Evolutionary conservation across 2,888 invertebrate species (phyloP).

Genomic region (Dorcus hopei): DNA sequence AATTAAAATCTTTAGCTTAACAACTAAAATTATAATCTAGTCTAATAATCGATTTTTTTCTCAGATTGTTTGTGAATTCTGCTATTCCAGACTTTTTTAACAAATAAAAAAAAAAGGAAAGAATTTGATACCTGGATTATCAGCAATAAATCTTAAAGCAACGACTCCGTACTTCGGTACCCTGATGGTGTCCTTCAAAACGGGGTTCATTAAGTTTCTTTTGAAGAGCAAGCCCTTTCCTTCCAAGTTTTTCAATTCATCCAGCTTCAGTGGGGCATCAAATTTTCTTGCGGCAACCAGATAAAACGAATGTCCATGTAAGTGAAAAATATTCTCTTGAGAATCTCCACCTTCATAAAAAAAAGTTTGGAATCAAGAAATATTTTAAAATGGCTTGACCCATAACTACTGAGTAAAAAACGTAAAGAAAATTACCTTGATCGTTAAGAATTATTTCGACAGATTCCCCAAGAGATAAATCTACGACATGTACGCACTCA

Average conservation of each 20-base stretch:
- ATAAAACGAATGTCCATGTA: constrained; percentile 73
- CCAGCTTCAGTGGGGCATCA: constrained; percentile 52
- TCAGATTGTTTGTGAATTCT: too few relatives aligned
- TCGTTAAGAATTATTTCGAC: constrained; percentile 74
- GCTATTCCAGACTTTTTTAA: too few relatives aligned
- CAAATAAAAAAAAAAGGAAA: too few relatives aligned
- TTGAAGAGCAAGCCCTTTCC: constrained; percentile 54
- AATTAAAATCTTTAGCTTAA: too few relatives aligned
- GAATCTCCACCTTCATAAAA: constrained; percentile 56
- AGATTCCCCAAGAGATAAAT: constrained; percentile 62
- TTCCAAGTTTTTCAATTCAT: constrained; percentile 59
- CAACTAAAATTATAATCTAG: too few relatives aligned
- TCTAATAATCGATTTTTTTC: too few relatives aligned
- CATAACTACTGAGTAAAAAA: background rate
- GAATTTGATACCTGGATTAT: constrained; percentile 62
- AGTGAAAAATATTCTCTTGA: constrained; percentile 67
- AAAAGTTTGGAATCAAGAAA: background rate
- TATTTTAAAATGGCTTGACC: too few relatives aligned
- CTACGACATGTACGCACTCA: constrained; percentile 72
- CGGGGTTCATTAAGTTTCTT: constrained; percentile 60
- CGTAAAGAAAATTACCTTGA: constrained; percentile 57
- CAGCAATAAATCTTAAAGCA: constrained; percentile 68
- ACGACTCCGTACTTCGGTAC: constrained; percentile 70
- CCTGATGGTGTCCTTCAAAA: constrained; percentile 70
- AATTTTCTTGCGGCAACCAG: constrained; percentile 61